Conservation (phyloP, 2,888 invertebrate species). For the Heptascelio sp. region DNA sequence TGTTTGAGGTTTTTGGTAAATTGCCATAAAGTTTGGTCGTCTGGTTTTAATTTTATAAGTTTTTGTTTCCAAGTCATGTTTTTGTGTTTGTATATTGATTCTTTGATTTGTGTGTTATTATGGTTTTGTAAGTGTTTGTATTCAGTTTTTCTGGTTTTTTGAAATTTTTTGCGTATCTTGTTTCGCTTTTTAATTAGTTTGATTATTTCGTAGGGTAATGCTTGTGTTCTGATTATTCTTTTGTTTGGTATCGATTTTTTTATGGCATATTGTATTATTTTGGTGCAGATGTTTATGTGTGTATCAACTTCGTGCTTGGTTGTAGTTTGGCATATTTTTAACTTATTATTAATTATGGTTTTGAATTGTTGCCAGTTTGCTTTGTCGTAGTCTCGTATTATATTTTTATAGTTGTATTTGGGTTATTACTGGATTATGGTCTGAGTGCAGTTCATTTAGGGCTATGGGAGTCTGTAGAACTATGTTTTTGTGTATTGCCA, state of each 20-base stretch:
- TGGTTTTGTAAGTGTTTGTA: neutral
- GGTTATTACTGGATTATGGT: too few species aligned
- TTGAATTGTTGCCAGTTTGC: slow-evolving; percentile 30
- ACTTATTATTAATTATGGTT: too few species aligned
- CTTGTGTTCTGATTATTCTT: neutral
- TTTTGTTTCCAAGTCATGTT: slow-evolving; percentile 5
- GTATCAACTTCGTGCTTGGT: neutral
- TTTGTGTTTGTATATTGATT: neutral
- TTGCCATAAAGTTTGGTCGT: neutral
- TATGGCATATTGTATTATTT: neutral
- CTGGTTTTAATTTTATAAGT: neutral
- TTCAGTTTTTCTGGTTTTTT: neutral
- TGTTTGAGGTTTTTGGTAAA: neutral
- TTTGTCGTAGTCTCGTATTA: neutral
- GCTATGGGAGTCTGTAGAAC: too few species aligned
- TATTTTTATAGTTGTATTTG: too few species aligned
- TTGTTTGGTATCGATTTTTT: neutral
- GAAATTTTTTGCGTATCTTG: neutral
- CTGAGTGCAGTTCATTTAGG: too few species aligned
- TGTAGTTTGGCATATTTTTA: too few species aligned
- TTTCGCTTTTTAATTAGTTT: slow-evolving; percentile 29
- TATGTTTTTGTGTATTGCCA: too few species aligned
- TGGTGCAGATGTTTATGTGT: neutral
- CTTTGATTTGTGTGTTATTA: neutral
- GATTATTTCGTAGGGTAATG: slow-evolving; percentile 1